phyloP scores from a whole-genome alignment of 2,113 vertebrate species.

The Prietella phreatophila region DNA sequence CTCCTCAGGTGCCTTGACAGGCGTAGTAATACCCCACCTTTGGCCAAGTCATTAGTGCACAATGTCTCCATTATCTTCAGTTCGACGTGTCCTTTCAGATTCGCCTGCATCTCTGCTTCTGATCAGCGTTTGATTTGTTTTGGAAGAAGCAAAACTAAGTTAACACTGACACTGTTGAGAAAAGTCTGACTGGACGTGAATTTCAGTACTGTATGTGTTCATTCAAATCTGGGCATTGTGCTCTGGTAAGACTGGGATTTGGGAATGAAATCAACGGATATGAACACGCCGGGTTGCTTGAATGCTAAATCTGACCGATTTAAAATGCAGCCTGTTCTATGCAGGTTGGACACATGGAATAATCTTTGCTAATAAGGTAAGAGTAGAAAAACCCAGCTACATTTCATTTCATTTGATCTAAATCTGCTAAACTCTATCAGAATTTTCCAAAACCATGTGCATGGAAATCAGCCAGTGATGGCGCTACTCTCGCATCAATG shows the following conservation, averaged over 20 bases:
- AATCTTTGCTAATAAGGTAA: not conserved
- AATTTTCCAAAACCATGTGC: not conserved
- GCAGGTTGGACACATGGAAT: not conserved
- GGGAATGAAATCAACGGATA: not conserved
- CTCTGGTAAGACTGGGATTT: not conserved
- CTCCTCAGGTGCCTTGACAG: slow-evolving; percentile 51
- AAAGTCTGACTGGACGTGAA: slow-evolving; percentile 1
- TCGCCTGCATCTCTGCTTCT: slow-evolving; percentile 10
- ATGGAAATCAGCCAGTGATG: not conserved
- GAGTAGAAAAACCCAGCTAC: not conserved
- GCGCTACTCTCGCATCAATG: not conserved
- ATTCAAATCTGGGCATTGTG: not conserved
- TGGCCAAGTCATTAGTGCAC: slow-evolving; percentile 11
- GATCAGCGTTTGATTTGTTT: slow-evolving; percentile 16
- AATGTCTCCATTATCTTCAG: slow-evolving; percentile 38
- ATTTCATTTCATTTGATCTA: not conserved
- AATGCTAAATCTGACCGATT: no score
- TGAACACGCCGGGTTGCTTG: not conserved
- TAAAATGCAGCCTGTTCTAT: not conserved
- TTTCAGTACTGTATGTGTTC: not conserved
- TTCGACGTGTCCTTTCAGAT: not conserved
- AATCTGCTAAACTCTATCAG: not conserved
- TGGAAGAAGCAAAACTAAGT: not conserved
- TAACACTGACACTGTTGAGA: not conserved
- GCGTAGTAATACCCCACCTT: slow-evolving; percentile 24